Conservation (phyloP, 1,140 invertebrate species). For the Sarcophaga bullata region DNA sequence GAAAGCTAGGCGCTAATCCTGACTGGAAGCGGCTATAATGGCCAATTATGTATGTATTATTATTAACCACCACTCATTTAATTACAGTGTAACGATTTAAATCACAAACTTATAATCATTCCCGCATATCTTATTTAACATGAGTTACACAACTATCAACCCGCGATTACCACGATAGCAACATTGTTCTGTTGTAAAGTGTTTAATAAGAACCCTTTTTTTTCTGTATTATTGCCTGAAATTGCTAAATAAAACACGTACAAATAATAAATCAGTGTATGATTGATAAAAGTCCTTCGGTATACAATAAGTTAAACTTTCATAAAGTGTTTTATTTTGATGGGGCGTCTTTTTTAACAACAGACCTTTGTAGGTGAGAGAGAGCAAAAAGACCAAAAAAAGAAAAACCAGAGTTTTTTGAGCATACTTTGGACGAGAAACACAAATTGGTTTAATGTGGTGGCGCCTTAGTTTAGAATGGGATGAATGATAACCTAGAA, state of each 20-base stretch:
- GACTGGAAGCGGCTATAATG: too few relatives aligned
- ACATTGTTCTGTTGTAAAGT: neutral
- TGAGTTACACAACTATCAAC: neutral
- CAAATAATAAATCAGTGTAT: neutral
- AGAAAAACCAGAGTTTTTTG: neutral
- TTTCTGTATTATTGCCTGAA: neutral
- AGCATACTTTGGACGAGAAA: neutral
- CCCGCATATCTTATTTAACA: neutral
- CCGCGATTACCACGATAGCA: neutral
- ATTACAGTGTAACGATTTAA: too few relatives aligned
- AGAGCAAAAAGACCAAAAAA: neutral
- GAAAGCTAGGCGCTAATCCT: too few relatives aligned
- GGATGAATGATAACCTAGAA: neutral
- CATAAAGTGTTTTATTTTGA: slow-evolving; percentile 15
- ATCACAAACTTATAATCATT: too few relatives aligned
- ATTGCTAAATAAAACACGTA: neutral
- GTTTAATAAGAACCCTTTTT: neutral
- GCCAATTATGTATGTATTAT: too few relatives aligned
- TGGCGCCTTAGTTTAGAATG: slow-evolving; percentile 9
- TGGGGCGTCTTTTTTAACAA: neutral
- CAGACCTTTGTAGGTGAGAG: too few relatives aligned
- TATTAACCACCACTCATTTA: too few relatives aligned
- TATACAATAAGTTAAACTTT: slow-evolving; percentile 1
- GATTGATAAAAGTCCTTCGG: neutral
- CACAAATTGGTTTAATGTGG: neutral